Evolutionary conservation across 2,113 vertebrate genomes (phyloP).

Genomic region (Trachemys scripta): DNA sequence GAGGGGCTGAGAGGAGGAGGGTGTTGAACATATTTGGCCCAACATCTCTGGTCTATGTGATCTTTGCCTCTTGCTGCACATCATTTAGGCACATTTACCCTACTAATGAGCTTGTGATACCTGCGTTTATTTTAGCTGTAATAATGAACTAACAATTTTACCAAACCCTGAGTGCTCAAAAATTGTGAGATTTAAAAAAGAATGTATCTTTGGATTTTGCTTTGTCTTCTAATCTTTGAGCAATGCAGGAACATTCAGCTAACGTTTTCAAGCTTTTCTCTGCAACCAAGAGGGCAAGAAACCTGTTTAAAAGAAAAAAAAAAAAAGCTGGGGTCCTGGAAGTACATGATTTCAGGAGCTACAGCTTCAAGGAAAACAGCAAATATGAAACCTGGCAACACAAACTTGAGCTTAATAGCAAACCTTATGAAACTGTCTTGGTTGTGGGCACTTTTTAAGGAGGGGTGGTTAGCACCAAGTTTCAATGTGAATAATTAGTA

Average conservation of each 20-base stretch:
- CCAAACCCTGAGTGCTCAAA: background rate
- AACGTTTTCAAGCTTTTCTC: background rate
- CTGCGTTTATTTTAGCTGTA: background rate
- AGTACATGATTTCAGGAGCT: background rate
- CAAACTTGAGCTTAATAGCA: background rate
- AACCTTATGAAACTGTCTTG: background rate
- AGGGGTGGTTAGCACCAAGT: background rate
- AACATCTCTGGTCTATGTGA: background rate
- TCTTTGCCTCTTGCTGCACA: background rate
- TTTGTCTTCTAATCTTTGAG: background rate
- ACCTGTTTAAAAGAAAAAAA: background rate
- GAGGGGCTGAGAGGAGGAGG: background rate
- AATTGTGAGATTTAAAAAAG: background rate
- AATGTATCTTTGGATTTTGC: background rate
- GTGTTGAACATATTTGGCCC: background rate
- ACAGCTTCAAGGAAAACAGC: background rate
- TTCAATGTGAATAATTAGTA: background rate
- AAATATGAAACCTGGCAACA: background rate
- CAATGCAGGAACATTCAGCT: background rate
- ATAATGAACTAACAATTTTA: background rate
- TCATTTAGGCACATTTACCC: background rate
- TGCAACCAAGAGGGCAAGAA: background rate
- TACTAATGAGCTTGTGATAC: background rate
- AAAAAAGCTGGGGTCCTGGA: background rate
- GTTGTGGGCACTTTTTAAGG: background rate